A percentile compares a stretch with the other conserved stretches of the same genome.
phyloP scores from a whole-genome alignment of 2,888 invertebrate species.

The Apeira syringaria region DNA sequence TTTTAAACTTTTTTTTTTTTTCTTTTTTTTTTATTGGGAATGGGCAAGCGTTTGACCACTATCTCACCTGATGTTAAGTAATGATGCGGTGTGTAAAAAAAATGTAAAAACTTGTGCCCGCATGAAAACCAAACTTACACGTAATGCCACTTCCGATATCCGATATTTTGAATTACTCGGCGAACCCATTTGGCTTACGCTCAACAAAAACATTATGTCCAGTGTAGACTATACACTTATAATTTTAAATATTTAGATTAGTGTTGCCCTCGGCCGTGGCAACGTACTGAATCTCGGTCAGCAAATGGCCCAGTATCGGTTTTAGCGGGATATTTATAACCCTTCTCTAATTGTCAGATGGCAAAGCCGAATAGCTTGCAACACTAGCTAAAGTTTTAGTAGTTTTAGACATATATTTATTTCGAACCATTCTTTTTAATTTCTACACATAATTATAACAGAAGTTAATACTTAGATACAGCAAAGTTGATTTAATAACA shows the following conservation, averaged over 20 bases:
- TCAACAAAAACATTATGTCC: conserved; percentile 11
- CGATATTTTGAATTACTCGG: conserved; percentile 32
- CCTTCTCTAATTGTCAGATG: conserved; percentile 50
- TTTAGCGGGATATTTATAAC: conserved; percentile 68
- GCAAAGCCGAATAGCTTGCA: conserved; percentile 6
- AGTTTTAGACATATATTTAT: no score
- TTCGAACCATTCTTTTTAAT: no score
- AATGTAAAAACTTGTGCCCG: no score
- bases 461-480: no score
- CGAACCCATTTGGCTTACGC: conserved; percentile 21
- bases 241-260: conserved; percentile 8
- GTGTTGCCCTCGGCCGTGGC: conserved; percentile 39
- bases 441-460: no score
- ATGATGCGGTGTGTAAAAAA: no score
- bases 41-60: no score
- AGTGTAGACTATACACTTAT: not conserved
- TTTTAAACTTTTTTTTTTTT: no score
- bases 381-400: no score
- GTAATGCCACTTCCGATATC: conserved; percentile 32
- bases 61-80: no score
- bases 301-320: conserved; percentile 47
- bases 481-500: no score
- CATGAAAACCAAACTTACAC: not conserved
- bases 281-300: conserved; percentile 59
- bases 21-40: no score